Conservation (phyloP, 2,888 invertebrate species). For the Amblyjoppa fuscipennis region DNA sequence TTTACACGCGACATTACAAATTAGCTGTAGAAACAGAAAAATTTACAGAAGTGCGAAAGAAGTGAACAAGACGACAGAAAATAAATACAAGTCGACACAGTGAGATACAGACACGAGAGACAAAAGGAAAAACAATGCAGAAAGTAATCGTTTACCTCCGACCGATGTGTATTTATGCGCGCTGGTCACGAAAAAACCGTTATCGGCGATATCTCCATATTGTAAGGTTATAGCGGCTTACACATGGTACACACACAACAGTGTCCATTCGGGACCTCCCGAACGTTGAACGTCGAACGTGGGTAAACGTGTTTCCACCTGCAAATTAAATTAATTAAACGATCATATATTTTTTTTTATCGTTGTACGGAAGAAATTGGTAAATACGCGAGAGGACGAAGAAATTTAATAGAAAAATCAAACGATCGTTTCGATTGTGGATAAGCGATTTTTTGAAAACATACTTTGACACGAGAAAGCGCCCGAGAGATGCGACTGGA, state of each 20-base stretch:
- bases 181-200: not conserved
- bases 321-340: not conserved
- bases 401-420: not conserved
- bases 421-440: not conserved
- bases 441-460: not conserved
- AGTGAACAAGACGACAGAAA: not conserved
- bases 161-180: not conserved
- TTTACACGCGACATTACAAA: not conserved
- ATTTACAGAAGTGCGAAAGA: not conserved
- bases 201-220: slow-evolving; percentile 24
- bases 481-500: not conserved
- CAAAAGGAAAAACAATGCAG: not conserved
- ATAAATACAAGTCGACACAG: not conserved
- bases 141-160: slow-evolving; percentile 20
- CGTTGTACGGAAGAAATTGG: not conserved
- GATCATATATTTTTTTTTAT: not conserved
- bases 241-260: slow-evolving; percentile 46
- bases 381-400: not conserved
- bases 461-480: not conserved
- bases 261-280: not conserved
- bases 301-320: not conserved
- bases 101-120: not conserved
- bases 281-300: not conserved
- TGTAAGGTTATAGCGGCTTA: slow-evolving; percentile 49
- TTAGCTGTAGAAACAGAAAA: too few relatives aligned